Percentiles rank a stretch among this genome's conserved stretches.
Evolutionary conservation across 2,113 vertebrate genomes (phyloP).

Genomic region (Paedocypris sp.): DNA sequence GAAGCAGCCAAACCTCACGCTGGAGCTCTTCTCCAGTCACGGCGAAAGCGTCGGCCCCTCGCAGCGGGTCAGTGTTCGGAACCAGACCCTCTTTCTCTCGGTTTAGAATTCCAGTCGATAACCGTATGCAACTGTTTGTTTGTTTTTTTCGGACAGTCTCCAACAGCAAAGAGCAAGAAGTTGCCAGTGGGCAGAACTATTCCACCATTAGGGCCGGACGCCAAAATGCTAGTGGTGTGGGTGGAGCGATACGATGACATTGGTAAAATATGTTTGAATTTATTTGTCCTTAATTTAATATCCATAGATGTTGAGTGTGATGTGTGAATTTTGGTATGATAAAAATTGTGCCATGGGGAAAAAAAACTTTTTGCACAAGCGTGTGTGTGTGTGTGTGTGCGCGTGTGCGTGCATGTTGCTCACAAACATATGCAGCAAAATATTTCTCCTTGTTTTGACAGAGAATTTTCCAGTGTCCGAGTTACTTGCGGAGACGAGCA

Average conservation of each 20-base stretch:
- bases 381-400: not conserved
- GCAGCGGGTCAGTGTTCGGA: conserved; percentile 62
- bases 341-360: no score
- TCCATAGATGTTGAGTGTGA: not conserved
- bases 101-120: not conserved
- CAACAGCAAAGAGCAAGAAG: conserved; percentile 70
- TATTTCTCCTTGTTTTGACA: conserved; percentile 30
- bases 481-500: conserved; percentile 73
- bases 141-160: conserved; percentile 54
- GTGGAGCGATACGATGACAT: conserved; percentile 84
- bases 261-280: conserved; percentile 50
- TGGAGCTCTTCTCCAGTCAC: conserved; percentile 79
- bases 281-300: no score
- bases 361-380: no score
- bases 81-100: not conserved
- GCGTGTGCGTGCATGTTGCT: no score
- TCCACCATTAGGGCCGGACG: conserved; percentile 78
- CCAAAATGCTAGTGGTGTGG: conserved; percentile 82
- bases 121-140: not conserved
- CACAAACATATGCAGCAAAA: no score
- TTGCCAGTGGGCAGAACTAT: conserved; percentile 67
- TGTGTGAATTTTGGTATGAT: no score
- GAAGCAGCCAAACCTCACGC: conserved; percentile 73
- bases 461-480: conserved; percentile 80
- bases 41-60: conserved; percentile 71